A percentile compares a stretch with the other conserved stretches of the same genome.
Evolutionary conservation across 2,888 invertebrate genomes (phyloP).

Genomic region (Siphlonurus alternatus): DNA sequence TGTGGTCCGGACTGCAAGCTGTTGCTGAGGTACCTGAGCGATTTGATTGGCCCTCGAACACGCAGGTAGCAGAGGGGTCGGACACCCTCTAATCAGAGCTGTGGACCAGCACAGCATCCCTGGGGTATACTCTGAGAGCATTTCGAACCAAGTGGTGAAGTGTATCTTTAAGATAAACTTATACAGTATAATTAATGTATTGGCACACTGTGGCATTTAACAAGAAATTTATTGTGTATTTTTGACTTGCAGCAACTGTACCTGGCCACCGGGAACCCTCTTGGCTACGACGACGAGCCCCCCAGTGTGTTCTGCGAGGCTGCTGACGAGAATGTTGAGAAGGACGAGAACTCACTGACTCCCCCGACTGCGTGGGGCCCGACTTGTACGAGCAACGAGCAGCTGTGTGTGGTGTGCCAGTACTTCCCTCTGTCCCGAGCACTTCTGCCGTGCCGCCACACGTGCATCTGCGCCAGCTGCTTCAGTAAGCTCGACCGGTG

Average conservation of each 20-base stretch:
- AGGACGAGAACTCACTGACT: slow-evolving; percentile 23
- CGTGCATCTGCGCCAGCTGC: slow-evolving; percentile 68
- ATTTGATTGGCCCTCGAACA: no score
- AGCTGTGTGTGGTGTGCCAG: slow-evolving; percentile 69
- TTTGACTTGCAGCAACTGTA: slow-evolving; percentile 49
- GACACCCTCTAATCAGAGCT: no score
- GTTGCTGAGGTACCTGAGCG: no score
- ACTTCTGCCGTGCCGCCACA: slow-evolving; percentile 68
- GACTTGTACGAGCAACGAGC: slow-evolving; percentile 31
- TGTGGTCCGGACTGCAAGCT: no score
- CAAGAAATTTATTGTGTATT: no score
- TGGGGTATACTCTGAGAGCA: no score
- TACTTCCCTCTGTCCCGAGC: slow-evolving; percentile 59
- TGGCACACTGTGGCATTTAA: no score
- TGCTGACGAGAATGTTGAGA: slow-evolving; percentile 34
- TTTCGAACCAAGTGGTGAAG: no score
- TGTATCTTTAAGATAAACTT: no score
- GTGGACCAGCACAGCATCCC: no score
- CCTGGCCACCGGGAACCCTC: slow-evolving; percentile 49
- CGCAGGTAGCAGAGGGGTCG: no score
- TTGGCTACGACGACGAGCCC: slow-evolving; percentile 34
- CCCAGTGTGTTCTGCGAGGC: slow-evolving; percentile 27
- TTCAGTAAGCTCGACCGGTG: slow-evolving; percentile 66
- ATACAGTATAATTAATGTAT: no score
- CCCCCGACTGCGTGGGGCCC: slow-evolving; percentile 14